These are phyloP conservation scores for Drosophila erecta DNA, from an alignment of 1,140 invertebrate genomes.

Conservation along the genomic window DNA sequence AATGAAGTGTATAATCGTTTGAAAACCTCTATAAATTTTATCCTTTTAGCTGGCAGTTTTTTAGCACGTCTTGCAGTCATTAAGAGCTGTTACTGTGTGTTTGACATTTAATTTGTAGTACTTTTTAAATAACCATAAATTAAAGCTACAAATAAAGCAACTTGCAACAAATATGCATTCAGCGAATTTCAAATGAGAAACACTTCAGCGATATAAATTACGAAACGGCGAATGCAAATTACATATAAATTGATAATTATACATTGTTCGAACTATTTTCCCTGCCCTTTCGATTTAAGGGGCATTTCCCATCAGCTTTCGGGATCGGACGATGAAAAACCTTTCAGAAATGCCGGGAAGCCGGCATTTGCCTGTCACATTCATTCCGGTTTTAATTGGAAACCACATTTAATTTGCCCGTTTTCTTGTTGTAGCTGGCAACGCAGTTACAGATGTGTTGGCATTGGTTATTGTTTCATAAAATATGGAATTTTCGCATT, in stretches of 20 bases:
- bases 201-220: neutral
- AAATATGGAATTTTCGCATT: constrained; percentile 58
- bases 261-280: constrained; percentile 28
- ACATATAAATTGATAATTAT: constrained; percentile 34
- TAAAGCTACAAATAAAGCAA: too few species aligned
- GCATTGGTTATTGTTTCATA: constrained; percentile 36
- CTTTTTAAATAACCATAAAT: too few species aligned
- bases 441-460: constrained; percentile 21
- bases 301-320: constrained; percentile 39
- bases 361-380: constrained; percentile 43
- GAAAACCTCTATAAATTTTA: neutral
- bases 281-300: constrained; percentile 13
- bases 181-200: neutral
- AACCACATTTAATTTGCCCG: constrained; percentile 61
- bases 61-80: too few species aligned
- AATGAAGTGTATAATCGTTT: constrained; percentile 37
- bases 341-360: constrained; percentile 1
- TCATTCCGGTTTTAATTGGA: constrained; percentile 65
- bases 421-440: constrained; percentile 22
- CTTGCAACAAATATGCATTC: too few species aligned
- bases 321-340: constrained; percentile 7
- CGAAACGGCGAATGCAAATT: neutral
- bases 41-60: neutral
- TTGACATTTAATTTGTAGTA: too few species aligned
- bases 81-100: too few species aligned